Conservation (phyloP, 2,888 invertebrate genomes). For the Callyntrura sp. region DNA sequence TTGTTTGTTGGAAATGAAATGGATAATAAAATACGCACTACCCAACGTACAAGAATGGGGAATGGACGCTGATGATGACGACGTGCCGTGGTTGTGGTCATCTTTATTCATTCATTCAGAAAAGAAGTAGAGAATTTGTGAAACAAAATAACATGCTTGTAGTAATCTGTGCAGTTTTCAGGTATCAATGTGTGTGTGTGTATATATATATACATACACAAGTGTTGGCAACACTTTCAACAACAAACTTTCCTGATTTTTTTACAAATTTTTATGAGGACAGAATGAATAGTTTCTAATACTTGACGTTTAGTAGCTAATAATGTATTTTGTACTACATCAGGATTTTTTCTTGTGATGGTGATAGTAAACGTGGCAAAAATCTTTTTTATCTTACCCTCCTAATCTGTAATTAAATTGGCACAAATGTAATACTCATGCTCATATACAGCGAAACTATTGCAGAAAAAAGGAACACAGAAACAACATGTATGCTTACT, state of each 20-base stretch:
- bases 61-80: background rate
- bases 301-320: background rate
- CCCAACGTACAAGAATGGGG: background rate
- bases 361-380: background rate
- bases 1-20: slow-evolving; percentile 19
- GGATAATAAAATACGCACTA: slow-evolving; percentile 38
- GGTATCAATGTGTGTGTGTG: slow-evolving; percentile 1
- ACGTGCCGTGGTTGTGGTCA: slow-evolving; percentile 14
- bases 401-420: slow-evolving; percentile 57
- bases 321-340: background rate
- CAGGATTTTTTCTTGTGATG: slow-evolving; percentile 1
- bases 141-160: background rate
- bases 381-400: slow-evolving; percentile 18
- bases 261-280: slow-evolving; percentile 24
- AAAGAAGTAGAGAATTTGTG: slow-evolving; percentile 4
- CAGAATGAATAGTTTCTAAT: background rate
- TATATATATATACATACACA: background rate
- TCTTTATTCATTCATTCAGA: slow-evolving; percentile 42
- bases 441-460: background rate
- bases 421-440: slow-evolving; percentile 44
- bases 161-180: background rate
- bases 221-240: background rate
- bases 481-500: background rate
- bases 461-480: slow-evolving; percentile 25
- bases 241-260: slow-evolving; percentile 24